Percentiles rank a stretch among this genome's conserved stretches.
phyloP scores from a whole-genome alignment of 2,113 vertebrate species.

The Daboia siamensis region DNA sequence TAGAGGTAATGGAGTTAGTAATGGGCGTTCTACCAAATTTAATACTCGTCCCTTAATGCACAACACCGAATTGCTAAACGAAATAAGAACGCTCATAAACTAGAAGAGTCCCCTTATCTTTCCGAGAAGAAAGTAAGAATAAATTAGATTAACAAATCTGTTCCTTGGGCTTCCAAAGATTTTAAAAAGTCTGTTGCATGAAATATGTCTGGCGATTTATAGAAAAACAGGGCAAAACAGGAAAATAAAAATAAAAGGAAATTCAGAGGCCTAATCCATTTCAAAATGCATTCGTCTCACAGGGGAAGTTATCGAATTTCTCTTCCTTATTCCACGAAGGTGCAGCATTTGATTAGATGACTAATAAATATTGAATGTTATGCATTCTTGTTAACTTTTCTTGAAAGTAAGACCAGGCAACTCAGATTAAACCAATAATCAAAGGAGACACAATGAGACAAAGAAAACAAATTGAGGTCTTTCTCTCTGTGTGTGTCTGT shows the following conservation, averaged over 20 bases:
- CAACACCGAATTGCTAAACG: background rate
- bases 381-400: slow-evolving; percentile 3
- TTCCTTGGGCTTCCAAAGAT: background rate
- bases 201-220: background rate
- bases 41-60: background rate
- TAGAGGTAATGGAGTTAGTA: background rate
- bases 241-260: background rate
- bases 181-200: background rate
- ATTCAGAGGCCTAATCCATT: background rate
- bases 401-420: slow-evolving; percentile 1
- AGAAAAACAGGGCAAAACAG: background rate
- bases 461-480: background rate
- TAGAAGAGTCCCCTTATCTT: background rate
- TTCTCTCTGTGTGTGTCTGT: background rate
- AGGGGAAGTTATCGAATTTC: background rate
- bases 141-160: background rate
- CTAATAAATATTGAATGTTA: slow-evolving; percentile 12
- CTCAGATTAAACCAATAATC: background rate
- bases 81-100: background rate
- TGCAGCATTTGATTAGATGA: background rate
- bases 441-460: background rate
- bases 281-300: background rate
- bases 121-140: background rate
- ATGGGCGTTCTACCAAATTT: background rate
- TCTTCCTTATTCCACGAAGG: background rate